Evolutionary conservation across 1,140 invertebrate species (phyloP).

Genomic region (Polypedilum vanderplanki): DNA sequence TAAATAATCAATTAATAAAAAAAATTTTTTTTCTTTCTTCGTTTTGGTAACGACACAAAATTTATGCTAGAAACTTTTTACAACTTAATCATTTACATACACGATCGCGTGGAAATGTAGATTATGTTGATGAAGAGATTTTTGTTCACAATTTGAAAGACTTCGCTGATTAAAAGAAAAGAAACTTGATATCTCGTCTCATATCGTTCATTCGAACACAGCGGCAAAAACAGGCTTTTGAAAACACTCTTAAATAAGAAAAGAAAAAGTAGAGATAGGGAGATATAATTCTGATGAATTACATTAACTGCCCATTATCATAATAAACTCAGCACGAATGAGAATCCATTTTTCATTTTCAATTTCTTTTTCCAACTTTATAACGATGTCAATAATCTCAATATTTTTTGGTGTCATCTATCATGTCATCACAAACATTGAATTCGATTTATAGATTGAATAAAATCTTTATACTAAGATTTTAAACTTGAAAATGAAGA

Average conservation of each 20-base stretch:
- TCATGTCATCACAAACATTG: background rate
- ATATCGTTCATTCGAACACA: background rate
- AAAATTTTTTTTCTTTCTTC: background rate
- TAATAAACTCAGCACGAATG: background rate
- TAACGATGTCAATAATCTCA: slow-evolving; percentile 4
- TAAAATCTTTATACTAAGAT: no score
- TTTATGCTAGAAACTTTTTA: slow-evolving; percentile 3
- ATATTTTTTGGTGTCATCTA: background rate
- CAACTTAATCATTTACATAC: slow-evolving; percentile 13
- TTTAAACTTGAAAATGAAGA: no score
- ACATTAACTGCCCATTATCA: slow-evolving; percentile 12
- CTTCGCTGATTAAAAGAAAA: no score
- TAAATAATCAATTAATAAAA: slow-evolving; percentile 10
- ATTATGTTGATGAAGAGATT: background rate
- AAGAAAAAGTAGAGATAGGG: background rate
- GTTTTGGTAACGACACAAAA: background rate
- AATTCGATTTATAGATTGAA: no score
- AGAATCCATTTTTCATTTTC: background rate
- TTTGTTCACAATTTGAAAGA: background rate
- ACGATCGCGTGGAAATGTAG: background rate
- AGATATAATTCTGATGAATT: slow-evolving; percentile 8
- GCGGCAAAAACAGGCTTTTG: background rate
- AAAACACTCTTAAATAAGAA: no score
- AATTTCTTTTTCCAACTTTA: background rate
- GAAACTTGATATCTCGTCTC: slow-evolving; percentile 4